Evolutionary conservation across 2,888 invertebrate species (phyloP).

Genomic region (Sisyra terminalis): DNA sequence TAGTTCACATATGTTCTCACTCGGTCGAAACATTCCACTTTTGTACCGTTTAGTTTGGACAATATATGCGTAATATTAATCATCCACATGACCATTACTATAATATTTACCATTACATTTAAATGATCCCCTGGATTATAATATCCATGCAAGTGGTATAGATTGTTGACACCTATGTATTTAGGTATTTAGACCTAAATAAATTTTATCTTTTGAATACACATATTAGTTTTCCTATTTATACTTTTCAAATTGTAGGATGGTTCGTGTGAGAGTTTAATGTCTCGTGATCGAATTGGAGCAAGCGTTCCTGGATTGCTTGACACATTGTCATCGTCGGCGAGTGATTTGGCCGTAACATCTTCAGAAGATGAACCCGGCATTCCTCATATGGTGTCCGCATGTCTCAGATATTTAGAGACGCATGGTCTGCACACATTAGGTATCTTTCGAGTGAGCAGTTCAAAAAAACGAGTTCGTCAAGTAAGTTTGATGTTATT

Average conservation of each 20-base stretch:
- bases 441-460: constrained; percentile 83
- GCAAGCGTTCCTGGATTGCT: constrained; percentile 30
- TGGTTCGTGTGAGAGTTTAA: constrained; percentile 60
- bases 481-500: constrained; percentile 39
- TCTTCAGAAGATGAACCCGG: constrained; percentile 28
- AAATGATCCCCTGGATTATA: too few relatives aligned
- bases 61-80: too few relatives aligned
- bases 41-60: too few relatives aligned
- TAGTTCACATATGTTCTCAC: too few relatives aligned
- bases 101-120: too few relatives aligned
- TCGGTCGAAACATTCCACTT: too few relatives aligned
- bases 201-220: too few relatives aligned
- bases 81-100: too few relatives aligned
- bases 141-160: too few relatives aligned
- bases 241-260: constrained; percentile 34
- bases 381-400: constrained; percentile 62
- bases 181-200: too few relatives aligned
- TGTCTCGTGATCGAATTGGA: constrained; percentile 36
- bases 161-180: too few relatives aligned
- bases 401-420: constrained; percentile 70
- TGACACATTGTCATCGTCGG: constrained; percentile 27
- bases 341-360: constrained; percentile 28
- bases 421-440: constrained; percentile 65
- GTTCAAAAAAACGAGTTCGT: constrained; percentile 80
- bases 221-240: too few relatives aligned